phyloP scores from a whole-genome alignment of 2,797 vertebrate species.

The Lates japonicus region DNA sequence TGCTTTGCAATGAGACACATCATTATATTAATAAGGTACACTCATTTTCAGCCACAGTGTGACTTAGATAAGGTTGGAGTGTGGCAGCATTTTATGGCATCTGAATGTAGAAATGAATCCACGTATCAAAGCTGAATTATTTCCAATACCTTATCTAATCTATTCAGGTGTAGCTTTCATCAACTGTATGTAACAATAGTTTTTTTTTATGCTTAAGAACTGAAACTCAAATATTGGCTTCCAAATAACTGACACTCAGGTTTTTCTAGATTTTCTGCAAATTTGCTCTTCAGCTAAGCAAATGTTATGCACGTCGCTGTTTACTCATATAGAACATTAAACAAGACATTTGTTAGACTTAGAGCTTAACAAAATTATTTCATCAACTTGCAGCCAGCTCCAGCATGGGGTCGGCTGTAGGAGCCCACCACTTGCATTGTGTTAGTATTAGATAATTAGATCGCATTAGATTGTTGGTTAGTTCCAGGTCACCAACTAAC shows the following conservation, averaged over 20 bases:
- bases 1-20: not conserved
- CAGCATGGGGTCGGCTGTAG: not conserved
- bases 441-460: not conserved
- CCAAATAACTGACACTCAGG: not conserved
- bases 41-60: not conserved
- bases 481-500: not conserved
- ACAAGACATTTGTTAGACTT: not conserved
- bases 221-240: constrained; percentile 23
- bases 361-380: not conserved
- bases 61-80: not conserved
- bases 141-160: not conserved
- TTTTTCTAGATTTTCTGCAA: constrained; percentile 6
- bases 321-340: not conserved
- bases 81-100: not conserved
- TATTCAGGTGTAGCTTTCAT: not conserved
- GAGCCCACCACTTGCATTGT: not conserved
- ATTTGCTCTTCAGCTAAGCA: not conserved
- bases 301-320: not conserved
- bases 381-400: not conserved
- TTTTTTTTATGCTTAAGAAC: not conserved
- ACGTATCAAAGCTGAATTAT: not conserved
- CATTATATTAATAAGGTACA: not conserved
- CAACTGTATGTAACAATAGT: not conserved
- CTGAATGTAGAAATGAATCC: not conserved
- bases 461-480: not conserved